These are phyloP conservation scores for Agrotis puta DNA, from an alignment of 2,888 invertebrate species.

Conservation along the genomic window DNA sequence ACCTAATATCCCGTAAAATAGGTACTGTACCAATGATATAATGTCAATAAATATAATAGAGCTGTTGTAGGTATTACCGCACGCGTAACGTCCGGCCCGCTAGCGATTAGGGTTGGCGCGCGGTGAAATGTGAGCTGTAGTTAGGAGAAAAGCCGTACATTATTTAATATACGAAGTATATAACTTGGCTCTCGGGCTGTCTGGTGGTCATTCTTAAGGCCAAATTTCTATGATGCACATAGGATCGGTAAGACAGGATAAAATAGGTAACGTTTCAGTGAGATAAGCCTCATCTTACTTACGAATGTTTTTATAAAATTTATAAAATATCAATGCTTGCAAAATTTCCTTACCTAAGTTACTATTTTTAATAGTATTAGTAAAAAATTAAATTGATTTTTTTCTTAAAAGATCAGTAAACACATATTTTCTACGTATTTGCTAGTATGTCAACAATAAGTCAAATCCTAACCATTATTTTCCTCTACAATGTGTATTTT, in stretches of 20 bases:
- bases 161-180: no score
- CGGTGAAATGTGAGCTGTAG: constrained; percentile 68
- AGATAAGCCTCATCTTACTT: not conserved
- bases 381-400: no score
- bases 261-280: not conserved
- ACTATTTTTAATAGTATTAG: no score
- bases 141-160: no score
- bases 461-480: not conserved
- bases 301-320: no score
- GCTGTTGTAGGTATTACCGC: constrained; percentile 71
- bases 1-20: constrained; percentile 18
- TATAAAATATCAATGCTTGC: no score
- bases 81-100: constrained; percentile 75
- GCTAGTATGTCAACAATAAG: not conserved
- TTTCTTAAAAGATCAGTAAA: no score
- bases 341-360: no score
- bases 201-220: no score
- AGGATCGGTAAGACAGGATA: not conserved
- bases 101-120: constrained; percentile 72
- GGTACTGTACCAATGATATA: constrained; percentile 48
- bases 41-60: constrained; percentile 71
- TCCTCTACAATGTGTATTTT: constrained; percentile 3
- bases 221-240: no score
- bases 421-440: not conserved
- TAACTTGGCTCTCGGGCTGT: not conserved